Evolutionary conservation across 2,113 vertebrate species (phyloP).

Genomic region (western clawed frog (Xenopus tropicalis)): DNA sequence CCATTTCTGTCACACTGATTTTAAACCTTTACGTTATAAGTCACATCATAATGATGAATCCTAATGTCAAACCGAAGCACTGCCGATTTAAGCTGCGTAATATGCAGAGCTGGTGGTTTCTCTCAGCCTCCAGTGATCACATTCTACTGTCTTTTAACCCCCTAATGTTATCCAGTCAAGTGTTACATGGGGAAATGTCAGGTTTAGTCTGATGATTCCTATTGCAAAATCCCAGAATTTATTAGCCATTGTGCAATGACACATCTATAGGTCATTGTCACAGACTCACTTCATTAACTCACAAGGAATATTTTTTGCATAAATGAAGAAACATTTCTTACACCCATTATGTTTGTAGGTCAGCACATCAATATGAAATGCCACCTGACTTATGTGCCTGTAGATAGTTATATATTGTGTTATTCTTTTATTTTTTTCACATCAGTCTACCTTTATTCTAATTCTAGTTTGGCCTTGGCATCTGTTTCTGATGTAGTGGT

Average conservation of each 20-base stretch:
- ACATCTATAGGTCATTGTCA: slow-evolving; percentile 34
- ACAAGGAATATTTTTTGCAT: slow-evolving; percentile 39
- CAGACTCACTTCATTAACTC: slow-evolving; percentile 32
- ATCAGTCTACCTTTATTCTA: no score
- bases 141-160: slow-evolving; percentile 11
- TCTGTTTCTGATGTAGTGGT: no score
- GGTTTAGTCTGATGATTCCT: neutral
- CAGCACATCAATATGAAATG: slow-evolving; percentile 19
- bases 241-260: slow-evolving; percentile 19
- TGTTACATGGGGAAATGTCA: neutral
- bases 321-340: slow-evolving; percentile 7
- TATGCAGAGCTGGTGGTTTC: neutral
- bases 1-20: neutral
- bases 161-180: slow-evolving; percentile 20
- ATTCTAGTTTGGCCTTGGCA: no score
- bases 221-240: neutral
- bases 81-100: neutral
- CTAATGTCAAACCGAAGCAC: neutral
- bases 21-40: neutral
- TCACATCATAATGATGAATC: neutral
- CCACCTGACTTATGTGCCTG: neutral
- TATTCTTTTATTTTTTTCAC: no score
- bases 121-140: neutral
- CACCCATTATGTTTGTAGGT: slow-evolving; percentile 3
- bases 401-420: no score